Percentiles rank a stretch among this genome's conserved stretches.
Evolutionary conservation across 2,888 invertebrate species (phyloP).

Genomic region (Peribatodes rhomboidaria): DNA sequence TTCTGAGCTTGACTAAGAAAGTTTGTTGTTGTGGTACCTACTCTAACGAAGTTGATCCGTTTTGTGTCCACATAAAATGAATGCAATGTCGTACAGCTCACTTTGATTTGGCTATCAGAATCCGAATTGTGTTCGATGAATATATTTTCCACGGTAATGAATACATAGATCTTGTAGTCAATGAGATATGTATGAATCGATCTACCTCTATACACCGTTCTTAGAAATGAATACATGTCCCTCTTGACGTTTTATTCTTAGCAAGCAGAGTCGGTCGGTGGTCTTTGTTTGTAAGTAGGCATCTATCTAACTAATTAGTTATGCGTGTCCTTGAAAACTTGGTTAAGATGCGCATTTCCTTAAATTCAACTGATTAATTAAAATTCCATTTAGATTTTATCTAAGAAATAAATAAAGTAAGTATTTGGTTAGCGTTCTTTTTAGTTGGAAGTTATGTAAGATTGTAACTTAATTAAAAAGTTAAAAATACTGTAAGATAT

Average conservation of each 20-base stretch:
- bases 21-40: too few relatives aligned
- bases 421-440: not conserved
- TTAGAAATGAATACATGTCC: too few relatives aligned
- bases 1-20: too few relatives aligned
- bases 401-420: not conserved
- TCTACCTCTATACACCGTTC: too few relatives aligned
- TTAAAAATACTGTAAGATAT: not conserved
- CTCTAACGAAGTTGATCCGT: too few relatives aligned
- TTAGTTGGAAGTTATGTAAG: not conserved
- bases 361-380: conserved; percentile 6
- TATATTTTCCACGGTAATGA: too few relatives aligned
- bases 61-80: too few relatives aligned
- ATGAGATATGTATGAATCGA: too few relatives aligned
- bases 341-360: conserved; percentile 12
- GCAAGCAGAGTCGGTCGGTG: not conserved
- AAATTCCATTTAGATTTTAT: conserved; percentile 10
- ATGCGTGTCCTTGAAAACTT: conserved; percentile 8
- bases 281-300: not conserved
- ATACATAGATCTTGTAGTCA: too few relatives aligned
- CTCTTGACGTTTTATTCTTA: not conserved
- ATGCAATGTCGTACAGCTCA: too few relatives aligned
- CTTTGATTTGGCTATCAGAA: too few relatives aligned
- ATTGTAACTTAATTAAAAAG: not conserved
- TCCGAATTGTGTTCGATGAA: not conserved
- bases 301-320: not conserved